These are phyloP conservation scores for Caenorhabditis panamensis DNA, from an alignment of 2,888 invertebrate species.

Conservation along the genomic window DNA sequence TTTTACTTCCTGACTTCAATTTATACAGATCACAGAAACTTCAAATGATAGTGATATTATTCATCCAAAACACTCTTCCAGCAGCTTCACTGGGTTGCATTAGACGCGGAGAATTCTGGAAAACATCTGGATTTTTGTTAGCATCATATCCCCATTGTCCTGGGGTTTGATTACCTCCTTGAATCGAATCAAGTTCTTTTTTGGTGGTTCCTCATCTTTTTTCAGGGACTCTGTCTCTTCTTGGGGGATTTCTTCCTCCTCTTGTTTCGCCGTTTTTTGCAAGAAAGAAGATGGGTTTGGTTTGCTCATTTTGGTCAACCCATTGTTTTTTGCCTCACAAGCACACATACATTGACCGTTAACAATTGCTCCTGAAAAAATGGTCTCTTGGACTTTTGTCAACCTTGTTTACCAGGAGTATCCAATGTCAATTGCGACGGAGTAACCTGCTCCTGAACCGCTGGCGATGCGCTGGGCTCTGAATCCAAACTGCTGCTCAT, in stretches of 20 bases:
- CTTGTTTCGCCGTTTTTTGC: constrained; percentile 1
- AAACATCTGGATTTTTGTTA: constrained; percentile 45
- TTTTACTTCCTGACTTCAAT: constrained; percentile 1
- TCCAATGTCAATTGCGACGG: constrained; percentile 54
- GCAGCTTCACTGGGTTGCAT: constrained; percentile 66
- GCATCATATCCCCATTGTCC: background rate
- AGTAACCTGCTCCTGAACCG: constrained; percentile 55
- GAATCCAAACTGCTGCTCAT: constrained; percentile 61
- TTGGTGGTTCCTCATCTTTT: constrained; percentile 53
- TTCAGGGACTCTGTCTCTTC: constrained; percentile 2
- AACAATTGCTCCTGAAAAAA: constrained; percentile 68
- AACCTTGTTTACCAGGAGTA: constrained; percentile 59
- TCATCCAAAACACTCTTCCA: constrained; percentile 63
- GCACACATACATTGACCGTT: constrained; percentile 79
- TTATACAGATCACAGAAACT: constrained; percentile 6
- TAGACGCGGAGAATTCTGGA: constrained; percentile 70
- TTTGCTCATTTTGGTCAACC: background rate
- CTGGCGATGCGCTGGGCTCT: constrained; percentile 19
- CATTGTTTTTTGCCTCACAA: constrained; percentile 56
- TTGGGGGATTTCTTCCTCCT: background rate
- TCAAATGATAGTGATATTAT: constrained; percentile 57
- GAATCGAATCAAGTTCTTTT: constrained; percentile 30
- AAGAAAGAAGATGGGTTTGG: background rate
- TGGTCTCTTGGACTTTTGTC: constrained; percentile 22
- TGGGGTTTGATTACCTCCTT: constrained; percentile 48